These are phyloP conservation scores for Magallana gigas DNA, from an alignment of 1,140 invertebrate genomes.

Conservation along the genomic window DNA sequence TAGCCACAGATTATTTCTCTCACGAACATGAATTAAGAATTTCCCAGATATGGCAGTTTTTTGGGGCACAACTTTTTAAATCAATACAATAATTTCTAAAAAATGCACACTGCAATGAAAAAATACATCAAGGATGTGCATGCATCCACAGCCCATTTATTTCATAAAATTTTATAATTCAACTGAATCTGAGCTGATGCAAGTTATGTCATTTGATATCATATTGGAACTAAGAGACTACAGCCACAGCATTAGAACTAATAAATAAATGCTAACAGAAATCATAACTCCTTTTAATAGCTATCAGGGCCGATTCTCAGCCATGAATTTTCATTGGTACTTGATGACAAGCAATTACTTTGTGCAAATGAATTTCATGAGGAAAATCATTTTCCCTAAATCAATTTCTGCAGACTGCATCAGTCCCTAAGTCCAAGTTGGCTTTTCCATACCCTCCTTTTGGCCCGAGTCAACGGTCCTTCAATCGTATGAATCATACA, in stretches of 20 bases:
- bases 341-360: constrained; percentile 38
- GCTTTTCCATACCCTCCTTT: not conserved
- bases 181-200: not conserved
- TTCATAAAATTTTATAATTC: constrained; percentile 1
- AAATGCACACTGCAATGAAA: not conserved
- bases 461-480: not conserved
- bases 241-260: not conserved
- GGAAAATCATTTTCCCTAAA: constrained; percentile 21
- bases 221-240: not conserved
- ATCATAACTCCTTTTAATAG: not conserved
- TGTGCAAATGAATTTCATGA: constrained; percentile 32
- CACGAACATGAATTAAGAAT: not conserved
- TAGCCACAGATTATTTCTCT: not conserved
- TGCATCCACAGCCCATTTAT: not conserved
- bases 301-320: not conserved
- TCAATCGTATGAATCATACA: constrained; percentile 7
- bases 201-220: not conserved
- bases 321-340: constrained; percentile 24
- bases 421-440: not conserved
- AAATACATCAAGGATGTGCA: not conserved
- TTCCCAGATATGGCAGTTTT: not conserved
- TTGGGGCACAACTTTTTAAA: not conserved
- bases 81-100: not conserved
- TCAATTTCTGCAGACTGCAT: not conserved
- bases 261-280: not conserved